phyloP scores from a whole-genome alignment of 2,113 vertebrate genomes.

The Telmatochromis brichardi region DNA sequence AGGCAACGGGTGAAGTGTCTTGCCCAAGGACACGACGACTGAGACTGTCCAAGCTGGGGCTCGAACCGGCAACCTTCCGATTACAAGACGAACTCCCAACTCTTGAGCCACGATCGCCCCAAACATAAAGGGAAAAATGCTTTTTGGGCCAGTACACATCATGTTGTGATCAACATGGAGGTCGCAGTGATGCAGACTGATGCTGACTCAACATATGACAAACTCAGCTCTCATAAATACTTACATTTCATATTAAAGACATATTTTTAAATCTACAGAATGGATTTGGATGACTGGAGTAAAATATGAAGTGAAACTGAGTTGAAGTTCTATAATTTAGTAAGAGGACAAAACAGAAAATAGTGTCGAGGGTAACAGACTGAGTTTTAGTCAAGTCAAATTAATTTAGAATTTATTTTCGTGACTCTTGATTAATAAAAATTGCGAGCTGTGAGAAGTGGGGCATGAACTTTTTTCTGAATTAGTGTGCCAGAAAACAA shows the following conservation, averaged over 20 bases:
- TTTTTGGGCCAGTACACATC: background rate
- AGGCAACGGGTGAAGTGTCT: too few species aligned
- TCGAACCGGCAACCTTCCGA: fast-evolving
- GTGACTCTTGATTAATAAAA: background rate
- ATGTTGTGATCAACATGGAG: background rate
- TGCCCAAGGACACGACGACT: fast-evolving
- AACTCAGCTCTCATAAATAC: background rate
- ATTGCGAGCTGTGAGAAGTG: fast-evolving
- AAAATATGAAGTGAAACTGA: background rate
- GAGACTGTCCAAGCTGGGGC: fast-evolving
- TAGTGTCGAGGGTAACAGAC: fast-evolving
- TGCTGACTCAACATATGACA: background rate
- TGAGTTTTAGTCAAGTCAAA: background rate
- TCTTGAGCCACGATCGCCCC: too few species aligned
- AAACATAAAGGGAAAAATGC: background rate
- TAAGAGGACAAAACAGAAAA: background rate
- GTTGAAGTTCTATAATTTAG: background rate
- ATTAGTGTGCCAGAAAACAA: background rate
- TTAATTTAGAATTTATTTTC: background rate
- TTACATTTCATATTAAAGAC: background rate
- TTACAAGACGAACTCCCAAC: fast-evolving
- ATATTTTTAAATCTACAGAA: background rate
- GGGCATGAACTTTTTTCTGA: background rate
- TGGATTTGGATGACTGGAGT: background rate
- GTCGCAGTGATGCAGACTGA: fast-evolving